Base-by-base conservation (phyloP, 2,113 vertebrate species). In the Pteropus alecto region DNA sequence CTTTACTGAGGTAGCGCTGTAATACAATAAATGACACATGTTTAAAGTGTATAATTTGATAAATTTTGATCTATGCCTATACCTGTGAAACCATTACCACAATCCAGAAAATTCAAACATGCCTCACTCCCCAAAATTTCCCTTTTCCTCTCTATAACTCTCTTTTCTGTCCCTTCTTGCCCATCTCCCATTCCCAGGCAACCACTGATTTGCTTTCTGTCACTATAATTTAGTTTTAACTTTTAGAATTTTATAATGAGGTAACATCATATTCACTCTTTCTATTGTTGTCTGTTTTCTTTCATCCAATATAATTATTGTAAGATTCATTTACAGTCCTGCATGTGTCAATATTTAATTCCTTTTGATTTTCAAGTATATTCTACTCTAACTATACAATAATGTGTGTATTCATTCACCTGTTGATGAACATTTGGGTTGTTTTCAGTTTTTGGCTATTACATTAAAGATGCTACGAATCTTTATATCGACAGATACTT, bases 221-320 rank as follows among this genome's bases (percentile, higher is more conserved):
- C 70, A 51, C 26, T 73, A 33, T 70, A 79, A 86, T 76, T 81
- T 83, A 67, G 74, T 87, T 92, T 95, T 76, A 30, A 46, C 28
- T 90, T 93, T 90, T 16, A 76, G 51, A 71, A 58, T 87, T 90
- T 93, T 88, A 71, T 78, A 87, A 51, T 73, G 21, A 83, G 83
- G 83, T 74, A 10, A 43, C 33, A 85, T 71, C 43, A 61, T 65
- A 46, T n/a, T 22, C 15, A 78, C 58, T 24, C 11, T 74, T 65
- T 91, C 22, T 60, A 24, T 83, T 76, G 7, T 83, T 26, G 24
- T 41, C 51, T 90, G 46, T 26, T 33, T 87, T 93, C 30, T 61
- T 81, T 94, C 43, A 48, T 22, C 89, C 58, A 83, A 33, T 51
- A 63, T 81, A 87, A 67, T 82, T 76, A 48, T 73, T 76, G 21